phyloP scores from a whole-genome alignment of 2,888 invertebrate species.

The Neocrepidodera transversa region DNA sequence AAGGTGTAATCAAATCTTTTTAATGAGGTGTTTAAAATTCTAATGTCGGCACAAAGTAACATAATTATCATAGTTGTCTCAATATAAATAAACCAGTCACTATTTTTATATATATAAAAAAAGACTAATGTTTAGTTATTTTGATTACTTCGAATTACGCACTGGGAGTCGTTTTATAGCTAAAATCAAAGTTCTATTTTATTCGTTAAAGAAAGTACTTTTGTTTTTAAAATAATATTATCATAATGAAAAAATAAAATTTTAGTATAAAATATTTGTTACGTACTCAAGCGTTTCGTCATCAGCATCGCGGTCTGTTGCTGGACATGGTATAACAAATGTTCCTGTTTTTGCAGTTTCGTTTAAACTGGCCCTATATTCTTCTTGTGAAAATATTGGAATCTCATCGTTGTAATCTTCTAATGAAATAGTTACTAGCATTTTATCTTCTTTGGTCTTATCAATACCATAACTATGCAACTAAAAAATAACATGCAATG shows the following conservation, averaged over 20 bases:
- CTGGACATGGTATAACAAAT: constrained; percentile 64
- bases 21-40: no score
- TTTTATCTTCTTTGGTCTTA: constrained; percentile 44
- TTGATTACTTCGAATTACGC: no score
- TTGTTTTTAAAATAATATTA: neutral
- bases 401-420: constrained; percentile 75
- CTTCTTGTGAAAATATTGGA: constrained; percentile 66
- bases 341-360: constrained; percentile 66
- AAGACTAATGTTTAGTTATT: no score
- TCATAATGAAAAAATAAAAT: neutral
- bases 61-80: no score
- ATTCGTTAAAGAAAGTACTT: no score
- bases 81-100: no score
- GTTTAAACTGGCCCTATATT: constrained; percentile 59
- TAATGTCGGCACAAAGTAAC: no score
- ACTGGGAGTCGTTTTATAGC: no score
- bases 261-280: no score
- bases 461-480: constrained; percentile 54
- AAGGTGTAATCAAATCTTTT: no score
- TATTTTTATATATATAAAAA: no score
- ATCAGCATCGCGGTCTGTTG: constrained; percentile 68
- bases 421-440: constrained; percentile 38
- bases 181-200: no score
- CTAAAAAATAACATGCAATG: constrained; percentile 42
- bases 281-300: constrained; percentile 66